These are phyloP conservation scores for Thaumetopoea pityocampa DNA, from an alignment of 1,140 invertebrate genomes.

Conservation along the genomic window DNA sequence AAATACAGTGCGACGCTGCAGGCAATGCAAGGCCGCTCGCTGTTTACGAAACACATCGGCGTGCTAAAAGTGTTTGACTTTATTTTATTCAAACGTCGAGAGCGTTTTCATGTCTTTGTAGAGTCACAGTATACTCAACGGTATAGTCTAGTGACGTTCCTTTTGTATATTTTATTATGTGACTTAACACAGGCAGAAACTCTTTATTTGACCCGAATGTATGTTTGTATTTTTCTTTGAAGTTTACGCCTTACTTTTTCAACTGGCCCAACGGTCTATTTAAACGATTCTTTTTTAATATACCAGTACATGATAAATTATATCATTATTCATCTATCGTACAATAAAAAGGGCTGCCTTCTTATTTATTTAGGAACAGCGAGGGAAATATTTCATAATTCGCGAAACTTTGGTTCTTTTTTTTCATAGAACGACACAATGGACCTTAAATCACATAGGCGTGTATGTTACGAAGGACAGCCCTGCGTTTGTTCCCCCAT, in stretches of 20 bases:
- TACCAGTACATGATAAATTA: too few relatives aligned
- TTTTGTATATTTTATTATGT: too few relatives aligned
- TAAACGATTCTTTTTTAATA: too few relatives aligned
- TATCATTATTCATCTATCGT: too few relatives aligned
- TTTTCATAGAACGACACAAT: conserved; percentile 18
- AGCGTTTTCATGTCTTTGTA: conserved; percentile 9
- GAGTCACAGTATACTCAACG: conserved; percentile 8
- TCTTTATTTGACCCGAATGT: too few relatives aligned
- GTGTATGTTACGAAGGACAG: conserved; percentile 20
- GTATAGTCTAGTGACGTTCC: not conserved
- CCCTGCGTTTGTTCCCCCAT: conserved; percentile 22
- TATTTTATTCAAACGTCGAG: conserved; percentile 18
- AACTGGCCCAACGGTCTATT: too few relatives aligned
- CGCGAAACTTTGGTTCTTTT: conserved; percentile 17
- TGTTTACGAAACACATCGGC: not conserved
- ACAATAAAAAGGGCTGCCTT: too few relatives aligned
- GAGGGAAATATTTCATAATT: conserved; percentile 18
- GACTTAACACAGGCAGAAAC: too few relatives aligned
- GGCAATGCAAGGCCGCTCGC: conserved; percentile 13
- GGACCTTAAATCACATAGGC: conserved; percentile 21
- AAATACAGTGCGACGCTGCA: conserved; percentile 7
- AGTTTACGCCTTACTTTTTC: too few relatives aligned
- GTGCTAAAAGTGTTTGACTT: conserved; percentile 21
- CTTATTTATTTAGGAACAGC: conserved; percentile 6
- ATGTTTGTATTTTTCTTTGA: too few relatives aligned